Evolutionary conservation across 2,113 vertebrate genomes (phyloP).

Genomic region (Microtus pennsylvanicus): DNA sequence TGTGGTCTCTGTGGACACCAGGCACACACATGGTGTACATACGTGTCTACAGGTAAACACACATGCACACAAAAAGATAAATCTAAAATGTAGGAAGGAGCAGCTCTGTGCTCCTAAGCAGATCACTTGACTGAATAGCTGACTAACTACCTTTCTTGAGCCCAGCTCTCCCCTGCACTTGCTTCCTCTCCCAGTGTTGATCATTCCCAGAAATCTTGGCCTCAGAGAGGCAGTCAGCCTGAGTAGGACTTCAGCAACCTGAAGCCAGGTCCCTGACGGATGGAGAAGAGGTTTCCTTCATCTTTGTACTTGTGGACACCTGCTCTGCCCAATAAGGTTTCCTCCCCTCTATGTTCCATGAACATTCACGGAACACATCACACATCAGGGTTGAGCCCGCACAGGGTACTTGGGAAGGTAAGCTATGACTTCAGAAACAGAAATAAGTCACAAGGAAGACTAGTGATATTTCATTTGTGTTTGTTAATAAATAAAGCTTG

Average conservation of each 20-base stretch:
- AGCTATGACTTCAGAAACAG: neutral
- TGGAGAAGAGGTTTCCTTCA: neutral
- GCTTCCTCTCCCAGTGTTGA: neutral
- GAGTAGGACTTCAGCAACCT: neutral
- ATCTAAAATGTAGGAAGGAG: neutral
- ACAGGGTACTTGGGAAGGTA: neutral
- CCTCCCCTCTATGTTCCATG: neutral
- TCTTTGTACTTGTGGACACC: no score
- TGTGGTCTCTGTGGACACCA: neutral
- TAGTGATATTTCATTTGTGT: no score
- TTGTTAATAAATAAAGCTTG: no score
- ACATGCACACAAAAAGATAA: neutral
- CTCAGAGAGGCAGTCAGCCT: neutral
- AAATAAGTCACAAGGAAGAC: neutral
- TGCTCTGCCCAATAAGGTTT: neutral
- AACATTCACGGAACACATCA: neutral
- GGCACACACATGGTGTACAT: neutral
- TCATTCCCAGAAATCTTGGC: neutral
- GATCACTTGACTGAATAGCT: neutral
- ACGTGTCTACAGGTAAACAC: neutral
- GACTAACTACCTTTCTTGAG: fast-evolving
- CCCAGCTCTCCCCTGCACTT: neutral
- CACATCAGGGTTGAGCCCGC: neutral
- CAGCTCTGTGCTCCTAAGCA: neutral
- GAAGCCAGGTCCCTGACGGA: neutral